Evolutionary conservation across 2,888 invertebrate species (phyloP).

Genomic region (Eurois occulta): DNA sequence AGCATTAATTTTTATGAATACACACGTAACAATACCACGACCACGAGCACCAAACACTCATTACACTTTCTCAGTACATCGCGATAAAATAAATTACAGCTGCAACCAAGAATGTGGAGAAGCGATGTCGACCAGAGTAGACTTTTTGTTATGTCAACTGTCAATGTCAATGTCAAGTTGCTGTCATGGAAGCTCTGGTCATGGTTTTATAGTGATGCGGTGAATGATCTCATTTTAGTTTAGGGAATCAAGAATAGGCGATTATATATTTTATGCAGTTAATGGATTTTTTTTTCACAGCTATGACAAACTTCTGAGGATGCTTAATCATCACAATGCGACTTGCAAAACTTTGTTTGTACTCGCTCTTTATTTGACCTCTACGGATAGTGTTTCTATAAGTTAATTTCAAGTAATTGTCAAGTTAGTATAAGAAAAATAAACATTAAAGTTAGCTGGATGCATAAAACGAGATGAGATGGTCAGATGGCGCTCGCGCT

Average conservation of each 20-base stretch:
- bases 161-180: constrained; percentile 26
- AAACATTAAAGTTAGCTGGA: background rate
- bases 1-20: constrained; percentile 59
- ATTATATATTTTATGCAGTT: background rate
- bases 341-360: background rate
- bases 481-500: background rate
- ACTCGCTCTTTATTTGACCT: too few species aligned
- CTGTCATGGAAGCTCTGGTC: background rate
- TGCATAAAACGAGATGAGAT: background rate
- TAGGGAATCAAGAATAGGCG: background rate
- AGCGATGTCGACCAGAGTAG: background rate
- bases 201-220: background rate
- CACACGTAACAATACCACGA: constrained; percentile 55
- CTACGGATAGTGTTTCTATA: background rate
- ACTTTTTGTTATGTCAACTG: constrained; percentile 30
- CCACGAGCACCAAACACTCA: constrained; percentile 61
- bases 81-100: constrained; percentile 41
- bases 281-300: background rate
- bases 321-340: background rate
- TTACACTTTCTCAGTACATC: constrained; percentile 34
- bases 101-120: constrained; percentile 13
- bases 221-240: background rate
- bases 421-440: background rate
- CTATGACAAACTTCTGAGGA: background rate
- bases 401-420: background rate